Percentiles rank a stretch among this genome's conserved stretches.
Conservation (phyloP, 2,888 invertebrate genomes). For the Argynnis bischoffii region DNA sequence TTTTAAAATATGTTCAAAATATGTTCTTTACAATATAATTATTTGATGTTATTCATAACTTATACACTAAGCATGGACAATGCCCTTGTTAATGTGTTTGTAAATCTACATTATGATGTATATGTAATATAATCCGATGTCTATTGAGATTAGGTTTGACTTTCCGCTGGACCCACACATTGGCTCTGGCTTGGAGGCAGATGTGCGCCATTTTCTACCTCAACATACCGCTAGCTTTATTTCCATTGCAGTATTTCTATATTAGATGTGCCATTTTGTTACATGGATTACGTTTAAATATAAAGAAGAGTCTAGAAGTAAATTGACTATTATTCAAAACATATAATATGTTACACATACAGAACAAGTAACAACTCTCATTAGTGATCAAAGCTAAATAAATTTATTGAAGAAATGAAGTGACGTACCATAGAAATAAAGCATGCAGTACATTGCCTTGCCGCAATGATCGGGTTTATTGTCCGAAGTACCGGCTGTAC, state of each 20-base stretch:
- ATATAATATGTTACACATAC: neutral
- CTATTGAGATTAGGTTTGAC: constrained; percentile 11
- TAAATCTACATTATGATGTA: constrained; percentile 7
- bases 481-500: constrained; percentile 79
- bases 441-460: constrained; percentile 34
- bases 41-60: constrained; percentile 3
- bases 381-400: neutral
- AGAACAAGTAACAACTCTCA: neutral
- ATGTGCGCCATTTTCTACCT: neutral
- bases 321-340: neutral
- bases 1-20: neutral
- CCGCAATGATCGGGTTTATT: constrained; percentile 59
- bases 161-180: constrained; percentile 15
- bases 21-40: neutral
- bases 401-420: neutral
- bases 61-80: constrained; percentile 7
- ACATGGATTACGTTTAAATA: neutral
- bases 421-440: neutral
- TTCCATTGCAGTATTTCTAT: neutral
- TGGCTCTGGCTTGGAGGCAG: constrained; percentile 2
- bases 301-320: neutral
- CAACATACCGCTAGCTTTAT: constrained; percentile 6
- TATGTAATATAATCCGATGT: constrained; percentile 21
- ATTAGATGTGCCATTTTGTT: too few relatives aligned
- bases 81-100: constrained; percentile 8